A percentile compares a stretch with the other conserved stretches of the same genome.
Conservation (phyloP, 2,113 vertebrate genomes). For the Regulus satrapa region DNA sequence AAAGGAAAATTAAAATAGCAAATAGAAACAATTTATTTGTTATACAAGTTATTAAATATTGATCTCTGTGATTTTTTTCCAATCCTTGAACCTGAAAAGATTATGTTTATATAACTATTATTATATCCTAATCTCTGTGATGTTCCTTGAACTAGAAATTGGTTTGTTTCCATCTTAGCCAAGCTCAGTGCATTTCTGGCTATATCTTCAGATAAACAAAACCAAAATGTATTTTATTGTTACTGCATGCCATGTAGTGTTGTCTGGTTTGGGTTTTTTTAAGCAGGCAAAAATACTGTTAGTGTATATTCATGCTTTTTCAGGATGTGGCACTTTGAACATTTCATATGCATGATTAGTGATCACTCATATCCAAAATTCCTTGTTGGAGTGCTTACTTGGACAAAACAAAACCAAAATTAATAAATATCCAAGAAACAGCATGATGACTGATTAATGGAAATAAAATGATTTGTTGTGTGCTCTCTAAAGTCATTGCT, state of each 20-base stretch:
- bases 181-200: conserved; percentile 50
- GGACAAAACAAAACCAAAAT: background rate
- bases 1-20: background rate
- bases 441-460: background rate
- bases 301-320: conserved; percentile 61
- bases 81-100: background rate
- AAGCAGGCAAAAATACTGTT: conserved; percentile 58
- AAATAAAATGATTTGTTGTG: background rate
- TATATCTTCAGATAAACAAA: conserved; percentile 34
- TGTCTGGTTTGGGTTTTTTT: background rate
- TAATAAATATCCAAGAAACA: conserved; percentile 1
- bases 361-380: conserved; percentile 7
- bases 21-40: background rate
- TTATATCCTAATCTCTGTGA: no score
- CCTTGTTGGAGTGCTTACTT: conserved; percentile 20
- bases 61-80: background rate
- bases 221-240: conserved; percentile 10
- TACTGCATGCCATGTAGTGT: conserved; percentile 61
- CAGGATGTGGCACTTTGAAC: conserved; percentile 21
- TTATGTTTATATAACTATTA: no score
- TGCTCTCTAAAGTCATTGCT: conserved; percentile 7
- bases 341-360: conserved; percentile 16
- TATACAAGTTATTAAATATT: background rate
- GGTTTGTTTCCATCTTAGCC: background rate
- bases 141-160: background rate